Conservation (phyloP, 2,113 vertebrate genomes). For the Balaeniceps rex region DNA sequence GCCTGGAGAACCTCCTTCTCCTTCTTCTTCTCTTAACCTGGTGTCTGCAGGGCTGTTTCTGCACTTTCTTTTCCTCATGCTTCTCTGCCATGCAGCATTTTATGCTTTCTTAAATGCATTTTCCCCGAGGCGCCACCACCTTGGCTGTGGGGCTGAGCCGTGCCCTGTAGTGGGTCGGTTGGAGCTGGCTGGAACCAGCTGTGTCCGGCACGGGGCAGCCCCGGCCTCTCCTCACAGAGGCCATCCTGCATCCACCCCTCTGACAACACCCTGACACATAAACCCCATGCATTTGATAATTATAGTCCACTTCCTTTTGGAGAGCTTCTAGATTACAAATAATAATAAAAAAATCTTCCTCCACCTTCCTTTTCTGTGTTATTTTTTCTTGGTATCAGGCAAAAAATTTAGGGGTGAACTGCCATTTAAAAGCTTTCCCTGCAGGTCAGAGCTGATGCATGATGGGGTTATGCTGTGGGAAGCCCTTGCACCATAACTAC, state of each 20-base stretch:
- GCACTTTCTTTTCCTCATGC: not conserved
- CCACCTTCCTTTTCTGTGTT: not conserved
- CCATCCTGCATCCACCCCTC: accelerated
- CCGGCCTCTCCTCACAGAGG: accelerated
- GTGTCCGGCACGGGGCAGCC: accelerated
- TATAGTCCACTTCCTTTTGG: not conserved
- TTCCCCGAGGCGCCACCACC: accelerated
- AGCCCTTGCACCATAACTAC: not conserved
- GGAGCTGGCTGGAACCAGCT: not conserved
- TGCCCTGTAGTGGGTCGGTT: accelerated
- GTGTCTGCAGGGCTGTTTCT: not conserved
- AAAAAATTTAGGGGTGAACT: not conserved
- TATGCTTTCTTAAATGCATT: not conserved
- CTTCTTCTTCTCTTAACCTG: not conserved
- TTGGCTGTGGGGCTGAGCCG: accelerated
- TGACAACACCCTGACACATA: not conserved
- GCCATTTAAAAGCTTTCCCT: not conserved
- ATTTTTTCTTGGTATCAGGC: not conserved
- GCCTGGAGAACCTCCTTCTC: not conserved
- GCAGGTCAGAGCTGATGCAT: not conserved
- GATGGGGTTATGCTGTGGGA: not conserved
- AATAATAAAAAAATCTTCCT: not conserved
- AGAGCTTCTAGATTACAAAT: not conserved
- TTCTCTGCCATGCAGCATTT: not conserved
- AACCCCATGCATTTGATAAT: not conserved